Evolutionary conservation across 2,888 invertebrate genomes (phyloP).

Genomic region (Limenitis camilla): DNA sequence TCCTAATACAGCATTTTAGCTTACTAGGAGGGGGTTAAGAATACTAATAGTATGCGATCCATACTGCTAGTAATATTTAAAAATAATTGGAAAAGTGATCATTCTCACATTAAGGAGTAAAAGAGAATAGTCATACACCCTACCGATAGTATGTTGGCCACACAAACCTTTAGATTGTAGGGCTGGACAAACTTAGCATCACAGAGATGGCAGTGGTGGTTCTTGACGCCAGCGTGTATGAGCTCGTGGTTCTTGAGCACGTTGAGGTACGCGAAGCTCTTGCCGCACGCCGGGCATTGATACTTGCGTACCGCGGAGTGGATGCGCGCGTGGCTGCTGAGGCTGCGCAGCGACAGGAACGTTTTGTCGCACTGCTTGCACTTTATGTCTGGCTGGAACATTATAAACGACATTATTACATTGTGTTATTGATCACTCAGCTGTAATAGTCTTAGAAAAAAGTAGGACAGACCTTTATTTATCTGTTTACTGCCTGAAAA

Average conservation of each 20-base stretch:
- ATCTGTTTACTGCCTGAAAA: too few relatives aligned
- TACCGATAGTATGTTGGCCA: neutral
- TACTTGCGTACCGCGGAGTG: conserved; percentile 76
- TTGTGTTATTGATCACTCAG: neutral
- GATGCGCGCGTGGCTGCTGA: conserved; percentile 76
- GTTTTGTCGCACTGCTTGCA: conserved; percentile 63
- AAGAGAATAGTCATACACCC: neutral
- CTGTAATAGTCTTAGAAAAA: neutral
- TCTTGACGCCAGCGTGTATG: conserved; percentile 80
- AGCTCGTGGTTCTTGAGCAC: conserved; percentile 81
- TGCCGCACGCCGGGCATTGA: conserved; percentile 76
- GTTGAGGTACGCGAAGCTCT: conserved; percentile 79
- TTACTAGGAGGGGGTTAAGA: too few relatives aligned
- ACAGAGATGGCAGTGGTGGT: conserved; percentile 81
- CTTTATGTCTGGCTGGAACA: conserved; percentile 64
- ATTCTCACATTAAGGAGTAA: too few relatives aligned
- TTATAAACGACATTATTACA: neutral
- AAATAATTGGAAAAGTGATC: too few relatives aligned
- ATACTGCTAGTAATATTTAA: too few relatives aligned
- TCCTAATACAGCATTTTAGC: too few relatives aligned
- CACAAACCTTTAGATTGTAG: conserved; percentile 60
- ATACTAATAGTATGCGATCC: too few relatives aligned
- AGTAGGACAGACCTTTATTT: too few relatives aligned
- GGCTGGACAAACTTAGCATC: conserved; percentile 72
- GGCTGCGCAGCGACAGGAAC: conserved; percentile 72